Base-by-base conservation (phyloP, 2,888 invertebrate species). In the Calameuta idolon region DNA sequence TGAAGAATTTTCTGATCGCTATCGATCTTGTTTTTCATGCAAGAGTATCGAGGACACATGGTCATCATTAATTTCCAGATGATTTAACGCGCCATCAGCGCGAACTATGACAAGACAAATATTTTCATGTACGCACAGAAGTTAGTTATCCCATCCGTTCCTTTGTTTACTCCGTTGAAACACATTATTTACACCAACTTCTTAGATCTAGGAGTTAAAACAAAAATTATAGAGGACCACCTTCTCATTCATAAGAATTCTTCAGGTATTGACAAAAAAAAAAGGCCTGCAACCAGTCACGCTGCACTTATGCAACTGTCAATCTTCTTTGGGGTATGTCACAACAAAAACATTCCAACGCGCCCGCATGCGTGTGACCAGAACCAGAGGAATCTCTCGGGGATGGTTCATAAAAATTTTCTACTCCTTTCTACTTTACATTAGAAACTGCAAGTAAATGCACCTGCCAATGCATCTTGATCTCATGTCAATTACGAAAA, bases 281-380 rank as follows among this genome's bases (percentile, higher is more conserved):
- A 40, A 23, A 55, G 9, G 23, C 9, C 23, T 55, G 23, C 23
- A 5, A 15, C 9, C 23, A 55, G 71, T 34, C 31, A 15, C 71
- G 34, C 71, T 31, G 74, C 33, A 34, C 35, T 74, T 35, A 74
- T 37, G 74, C 74, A 74, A 74, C 30, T 37, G 74, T 37, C 71
- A 71, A 71, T 34, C 71, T 23, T 71, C 12, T 71, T 71, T 34
- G 71, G 71, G 74, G n/a, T 35, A 30, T 35, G 30, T 37, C 74
- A 74, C 74, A 74, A 74, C 74, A 74, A 74, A 74, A 74, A 74
- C 74, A 74, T 74, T 74, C 35, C 74, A 23, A 34, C 74, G 74
- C 35, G 74, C 34, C 74, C 30, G 34, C 74, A 34, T 34, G 71
- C 31, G 71, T 71, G 9, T 12, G 30, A 34, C 31, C 31, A 34